Evolutionary conservation across 2,797 vertebrate species (phyloP).

Genomic region (Pterois miles): DNA sequence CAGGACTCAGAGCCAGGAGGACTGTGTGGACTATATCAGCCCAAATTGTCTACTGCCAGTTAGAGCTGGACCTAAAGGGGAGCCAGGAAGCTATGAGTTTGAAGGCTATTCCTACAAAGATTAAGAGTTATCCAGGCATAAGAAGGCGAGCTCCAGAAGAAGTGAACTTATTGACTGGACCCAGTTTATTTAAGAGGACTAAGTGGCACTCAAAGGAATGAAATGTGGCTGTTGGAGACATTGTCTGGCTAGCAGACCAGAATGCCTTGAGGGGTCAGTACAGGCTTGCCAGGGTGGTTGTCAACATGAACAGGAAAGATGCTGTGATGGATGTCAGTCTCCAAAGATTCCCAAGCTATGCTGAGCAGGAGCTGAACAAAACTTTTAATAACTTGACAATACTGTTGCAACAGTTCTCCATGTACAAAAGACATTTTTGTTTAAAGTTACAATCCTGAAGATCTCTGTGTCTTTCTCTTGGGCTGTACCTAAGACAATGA

Average conservation of each 20-base stretch:
- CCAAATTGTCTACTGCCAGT: not conserved
- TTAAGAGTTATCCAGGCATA: conserved; percentile 1
- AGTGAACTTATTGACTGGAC: conserved; percentile 35
- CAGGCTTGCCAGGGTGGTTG: conserved; percentile 17
- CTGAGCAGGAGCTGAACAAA: no score
- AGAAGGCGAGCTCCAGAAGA: conserved; percentile 16
- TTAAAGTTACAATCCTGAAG: no score
- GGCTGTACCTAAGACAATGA: no score
- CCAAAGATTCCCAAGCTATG: not conserved
- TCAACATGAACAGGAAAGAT: conserved; percentile 2
- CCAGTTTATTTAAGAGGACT: conserved; percentile 27
- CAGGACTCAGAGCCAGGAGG: not conserved
- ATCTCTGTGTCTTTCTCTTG: no score
- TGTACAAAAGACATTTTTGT: no score
- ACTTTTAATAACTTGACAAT: no score
- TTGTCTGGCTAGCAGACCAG: conserved; percentile 33
- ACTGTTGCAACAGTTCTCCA: no score
- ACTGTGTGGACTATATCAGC: not conserved
- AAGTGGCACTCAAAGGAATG: conserved; percentile 21
- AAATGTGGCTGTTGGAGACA: conserved; percentile 32
- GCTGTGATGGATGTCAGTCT: conserved; percentile 22
- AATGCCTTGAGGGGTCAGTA: conserved; percentile 36
- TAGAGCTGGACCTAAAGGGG: not conserved
- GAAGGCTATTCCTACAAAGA: conserved; percentile 2
- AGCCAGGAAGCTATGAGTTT: conserved; percentile 9